Evolutionary conservation across 2,113 vertebrate species (phyloP), one percentile per base, ranked within the genome.

Genomic region (Gopherus evgoodei): DNA sequence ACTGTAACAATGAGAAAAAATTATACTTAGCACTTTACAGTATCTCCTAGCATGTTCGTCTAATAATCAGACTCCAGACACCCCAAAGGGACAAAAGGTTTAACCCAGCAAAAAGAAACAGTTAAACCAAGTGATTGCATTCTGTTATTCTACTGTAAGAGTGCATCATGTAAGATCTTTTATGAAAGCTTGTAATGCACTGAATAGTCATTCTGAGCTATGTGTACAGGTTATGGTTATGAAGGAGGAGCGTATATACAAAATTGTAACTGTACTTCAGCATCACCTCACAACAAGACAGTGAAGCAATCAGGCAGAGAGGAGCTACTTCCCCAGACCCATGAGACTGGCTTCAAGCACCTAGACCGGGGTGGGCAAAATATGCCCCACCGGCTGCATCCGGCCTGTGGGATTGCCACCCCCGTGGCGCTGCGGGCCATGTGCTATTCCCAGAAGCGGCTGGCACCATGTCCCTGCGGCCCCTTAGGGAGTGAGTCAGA

Each of bases 1-100:
- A 99, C 99, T 99, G 98, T 97, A 99, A 98, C 0, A 95, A 96
- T 50, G 92, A 83, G 89, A 96, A 92, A 95, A 4, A 78, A 81
- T 38, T 14, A 35, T 3, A 72, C 38, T 96, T 82, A 87, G 65
- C 19, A 88, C 62, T 75, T 62, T 52, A 90, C 59, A 87, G 86
- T 86, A 8, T 21, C 65, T 11, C n/a, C 65, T 62, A n/a, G 35
- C 65, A 11, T 10, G 13, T n/a, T 19, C 10, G 35, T 17, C 16
- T n/a, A 8, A 69, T 62, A 31, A 31, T 69, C 62, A 69, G 62
- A 69, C 31, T 69, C 62, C 35, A 69, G 62, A 69, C 16, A n/a
- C 7, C 31, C 57, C 59, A 62, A 31, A 6, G 10, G 14, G 59
- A 8, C 3, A 65, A 31, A 8, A 8, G 16, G 35, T 72, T 72